phyloP scores from a whole-genome alignment of 2,797 vertebrate genomes.

The Percopsis omiscomaycus region DNA sequence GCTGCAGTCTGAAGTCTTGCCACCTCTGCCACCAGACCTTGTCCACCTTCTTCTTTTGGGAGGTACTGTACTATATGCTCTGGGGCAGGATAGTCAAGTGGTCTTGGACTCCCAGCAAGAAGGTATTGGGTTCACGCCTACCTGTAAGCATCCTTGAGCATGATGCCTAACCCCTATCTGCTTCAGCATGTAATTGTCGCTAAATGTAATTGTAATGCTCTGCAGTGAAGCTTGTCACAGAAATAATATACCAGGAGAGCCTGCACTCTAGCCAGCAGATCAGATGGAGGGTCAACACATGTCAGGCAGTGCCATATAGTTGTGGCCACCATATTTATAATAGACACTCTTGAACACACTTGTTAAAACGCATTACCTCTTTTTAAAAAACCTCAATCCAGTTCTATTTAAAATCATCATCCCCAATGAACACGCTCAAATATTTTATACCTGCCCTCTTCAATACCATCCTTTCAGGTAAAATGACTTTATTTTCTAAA shows the following conservation, averaged over 20 bases:
- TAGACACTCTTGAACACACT: neutral
- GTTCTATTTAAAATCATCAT: neutral
- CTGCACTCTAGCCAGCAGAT: neutral
- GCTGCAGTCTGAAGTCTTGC: neutral
- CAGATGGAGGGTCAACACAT: neutral
- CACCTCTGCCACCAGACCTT: neutral
- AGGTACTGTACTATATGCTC: neutral
- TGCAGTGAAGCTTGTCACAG: constrained; percentile 1
- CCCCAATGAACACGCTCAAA: neutral
- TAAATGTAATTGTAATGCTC: too few relatives aligned
- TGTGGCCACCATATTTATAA: neutral
- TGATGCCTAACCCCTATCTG: too few relatives aligned
- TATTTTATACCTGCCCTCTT: neutral
- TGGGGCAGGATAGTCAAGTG: neutral
- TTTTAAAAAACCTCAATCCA: neutral
- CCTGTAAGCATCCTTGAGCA: too few relatives aligned
- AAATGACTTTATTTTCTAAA: neutral
- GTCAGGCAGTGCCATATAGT: neutral
- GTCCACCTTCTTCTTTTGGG: neutral
- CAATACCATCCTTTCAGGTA: neutral
- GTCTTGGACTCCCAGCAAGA: too few relatives aligned
- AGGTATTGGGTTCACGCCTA: too few relatives aligned
- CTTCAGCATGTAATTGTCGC: too few relatives aligned
- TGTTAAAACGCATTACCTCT: neutral
- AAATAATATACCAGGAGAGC: neutral